Conservation (phyloP, 2,888 invertebrate genomes). For the Spodoptera littoralis region DNA sequence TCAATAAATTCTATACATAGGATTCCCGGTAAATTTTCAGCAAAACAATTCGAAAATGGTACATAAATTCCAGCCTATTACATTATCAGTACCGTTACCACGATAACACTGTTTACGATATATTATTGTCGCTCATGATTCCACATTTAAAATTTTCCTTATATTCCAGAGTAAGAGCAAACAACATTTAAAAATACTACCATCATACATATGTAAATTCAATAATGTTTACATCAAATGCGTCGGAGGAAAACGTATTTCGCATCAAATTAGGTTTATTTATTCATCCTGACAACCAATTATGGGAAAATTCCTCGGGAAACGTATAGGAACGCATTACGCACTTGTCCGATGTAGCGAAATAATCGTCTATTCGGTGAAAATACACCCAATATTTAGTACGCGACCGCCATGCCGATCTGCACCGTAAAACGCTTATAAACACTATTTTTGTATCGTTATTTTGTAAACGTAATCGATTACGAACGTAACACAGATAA, state of each 20-base stretch:
- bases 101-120: constrained; percentile 33
- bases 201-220: constrained; percentile 48
- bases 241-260: constrained; percentile 35
- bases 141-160: constrained; percentile 33
- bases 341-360: constrained; percentile 57
- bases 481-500: constrained; percentile 46
- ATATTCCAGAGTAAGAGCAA: constrained; percentile 27
- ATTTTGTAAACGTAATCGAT: constrained; percentile 71
- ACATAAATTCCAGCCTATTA: constrained; percentile 8
- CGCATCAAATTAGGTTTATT: constrained; percentile 45
- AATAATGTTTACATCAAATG: constrained; percentile 53
- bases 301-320: constrained; percentile 52
- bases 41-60: constrained; percentile 15
- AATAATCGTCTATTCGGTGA: constrained; percentile 59
- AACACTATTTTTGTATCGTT: constrained; percentile 82
- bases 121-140: constrained; percentile 37
- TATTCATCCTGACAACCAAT: constrained; percentile 38
- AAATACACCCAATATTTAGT: constrained; percentile 66
- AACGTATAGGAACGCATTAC: constrained; percentile 50
- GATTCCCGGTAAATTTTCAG: constrained; percentile 3
- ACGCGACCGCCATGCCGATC: constrained; percentile 76
- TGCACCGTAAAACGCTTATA: constrained; percentile 78
- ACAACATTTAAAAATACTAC: constrained; percentile 46
- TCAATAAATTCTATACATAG: constrained; percentile 17
- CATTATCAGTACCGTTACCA: constrained; percentile 11